Evolutionary conservation across 2,888 invertebrate species (phyloP), one percentile per base, ranked within the genome.

Genomic region (Stenoptilia bipunctidactyla): DNA sequence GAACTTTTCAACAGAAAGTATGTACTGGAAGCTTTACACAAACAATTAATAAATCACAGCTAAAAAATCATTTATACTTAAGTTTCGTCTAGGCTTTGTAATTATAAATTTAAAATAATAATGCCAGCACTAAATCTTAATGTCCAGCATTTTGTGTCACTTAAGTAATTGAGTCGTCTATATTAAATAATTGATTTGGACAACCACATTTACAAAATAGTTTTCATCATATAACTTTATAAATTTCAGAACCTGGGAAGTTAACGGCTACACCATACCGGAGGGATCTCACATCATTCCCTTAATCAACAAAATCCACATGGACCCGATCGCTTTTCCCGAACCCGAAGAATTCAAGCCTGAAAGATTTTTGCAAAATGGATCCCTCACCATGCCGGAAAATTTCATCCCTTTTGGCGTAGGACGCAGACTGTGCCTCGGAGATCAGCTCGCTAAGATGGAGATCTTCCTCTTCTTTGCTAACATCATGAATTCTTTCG

Each of bases 321-420:
- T 92, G 91, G 90, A 94, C 57, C 91, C 93, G 1, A 87, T 86
- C 36, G 74, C 91, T 1, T 94, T 93, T 90, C 88, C 90, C 13
- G 87, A 91, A 41, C 94, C 94, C 0, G 89, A 92, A 58, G 85
- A 85, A 51, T 94, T 94, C 70, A 86, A 88, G 38, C 94, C 94
- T 0, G 84, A 87, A 15, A 82, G 94, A 27, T 94, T 94, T 66
- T 77, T 94, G 36, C 87, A 87, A 46, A 67, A 87, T 9, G 92
- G 91, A 27, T 88, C 89, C 61, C 88, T 94, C 20, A 75, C 77
- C 45, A 89, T 91, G 42, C 92, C 93, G 0, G 91, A 93, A 51
- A 90, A 85, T 58, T 94, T 94, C 67, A 88, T 94, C 65, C 93
- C 93, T 0, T 94, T 94, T 64, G 94, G 94, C 12, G 90, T 92